Base-by-base conservation (phyloP, 1,140 invertebrate species). In the Drosophila erecta region DNA sequence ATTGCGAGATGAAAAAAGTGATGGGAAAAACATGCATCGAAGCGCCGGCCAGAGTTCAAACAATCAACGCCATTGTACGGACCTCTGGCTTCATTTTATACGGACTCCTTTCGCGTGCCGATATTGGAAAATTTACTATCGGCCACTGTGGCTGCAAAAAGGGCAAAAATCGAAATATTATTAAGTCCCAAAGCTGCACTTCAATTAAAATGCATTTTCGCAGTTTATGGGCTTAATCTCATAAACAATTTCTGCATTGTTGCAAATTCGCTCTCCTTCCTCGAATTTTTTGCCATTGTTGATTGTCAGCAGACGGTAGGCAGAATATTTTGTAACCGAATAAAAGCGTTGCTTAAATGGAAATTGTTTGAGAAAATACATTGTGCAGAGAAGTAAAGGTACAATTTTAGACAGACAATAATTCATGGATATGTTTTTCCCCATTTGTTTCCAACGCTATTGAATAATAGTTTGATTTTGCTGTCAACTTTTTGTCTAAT, bases 121-220 rank as follows among this genome's bases (percentile, higher is more conserved):
- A 79, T 87, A 79, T 84, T 79, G 66, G 50, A 75, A 46, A 89
- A 89, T 87, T 89, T 89, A 87, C 79, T 77, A 89, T 86, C 81
- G 74, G 76, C 33, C 41, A 65, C 58, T 51, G 33, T 46, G 40
- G 20, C 43, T 57, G 59, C 69, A 84, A 60, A 72, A 56, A 41
- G 43, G 10, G 35, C 54, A 59, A 61, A 74, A 56, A 50, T 61
- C 43, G 60, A 59, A 67, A 55, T 74, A 84, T 84, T 87, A 87
- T 87, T 67, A 87, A 86, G 79, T 90, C 86, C 86, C 86, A 86
- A 83, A 87, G 86, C 87, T 90, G 78, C 87, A 90, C 86, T 90
- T 90, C 86, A 90, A 90, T 90, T 90, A 90, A 90, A 90, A 90
- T 90, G 86, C 87, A 90, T 90, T 90, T 90, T 90, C 76, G 35